Percentiles rank a stretch among this genome's conserved stretches.
Conservation (phyloP, 2,113 vertebrate genomes). For the Ptilonorhynchus violaceus region DNA sequence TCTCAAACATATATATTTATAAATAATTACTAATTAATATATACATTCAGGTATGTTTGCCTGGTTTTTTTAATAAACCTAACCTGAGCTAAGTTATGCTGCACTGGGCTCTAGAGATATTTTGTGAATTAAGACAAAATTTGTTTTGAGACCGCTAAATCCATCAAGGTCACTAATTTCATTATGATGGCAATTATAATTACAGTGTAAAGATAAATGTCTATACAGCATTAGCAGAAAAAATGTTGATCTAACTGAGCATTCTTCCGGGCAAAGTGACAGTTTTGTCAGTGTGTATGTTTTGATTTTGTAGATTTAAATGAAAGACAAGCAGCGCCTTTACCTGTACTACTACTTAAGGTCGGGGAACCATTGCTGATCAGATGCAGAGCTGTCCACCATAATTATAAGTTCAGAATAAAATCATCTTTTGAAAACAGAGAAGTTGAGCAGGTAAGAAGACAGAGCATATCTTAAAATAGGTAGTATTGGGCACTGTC, state of each 20-base stretch:
- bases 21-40: not conserved
- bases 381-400: slow-evolving; percentile 69
- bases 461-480: not conserved
- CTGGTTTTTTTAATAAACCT: not conserved
- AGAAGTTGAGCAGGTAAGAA: slow-evolving; percentile 65
- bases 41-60: not conserved
- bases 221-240: not conserved
- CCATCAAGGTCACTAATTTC: not conserved
- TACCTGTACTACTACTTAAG: slow-evolving; percentile 71
- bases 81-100: not conserved
- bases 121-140: not conserved
- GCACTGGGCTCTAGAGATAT: not conserved
- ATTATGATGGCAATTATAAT: not conserved
- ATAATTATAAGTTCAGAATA: slow-evolving; percentile 51
- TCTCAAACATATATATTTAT: not conserved
- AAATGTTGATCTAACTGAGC: not conserved
- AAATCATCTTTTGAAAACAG: slow-evolving; percentile 53
- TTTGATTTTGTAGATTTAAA: slow-evolving; percentile 74
- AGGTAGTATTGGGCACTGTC: not conserved
- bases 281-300: not conserved
- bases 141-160: not conserved
- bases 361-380: slow-evolving; percentile 75
- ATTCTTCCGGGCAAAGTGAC: not conserved
- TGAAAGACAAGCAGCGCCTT: slow-evolving; percentile 45
- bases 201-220: not conserved